Evolutionary conservation across 2,797 vertebrate genomes (phyloP), one percentile per base, ranked within the genome.

Genomic region (Squalus acanthias): DNA sequence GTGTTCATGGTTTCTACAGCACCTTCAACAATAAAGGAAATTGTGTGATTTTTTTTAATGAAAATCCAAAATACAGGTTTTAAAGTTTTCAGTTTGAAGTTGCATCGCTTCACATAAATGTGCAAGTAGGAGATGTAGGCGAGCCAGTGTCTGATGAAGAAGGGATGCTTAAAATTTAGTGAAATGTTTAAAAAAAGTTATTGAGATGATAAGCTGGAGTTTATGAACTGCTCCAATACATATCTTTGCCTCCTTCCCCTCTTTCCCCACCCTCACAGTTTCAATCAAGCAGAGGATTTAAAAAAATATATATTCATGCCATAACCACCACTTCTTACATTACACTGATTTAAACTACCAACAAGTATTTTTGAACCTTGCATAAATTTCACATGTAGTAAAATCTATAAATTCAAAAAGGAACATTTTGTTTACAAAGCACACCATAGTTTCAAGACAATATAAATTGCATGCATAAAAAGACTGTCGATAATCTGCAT

Each of bases 401-500:
- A 76, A 72, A 95, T 95, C 24, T 72, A 95, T 72, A 76, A 95
- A 95, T 95, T 74, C 94, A 74, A 93, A 39, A 93, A 67, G n/a
- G 91, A 76, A 95, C 70, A 60, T n/a, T 91, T 60, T 92, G 89
- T n/a, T 92, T 72, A 95, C 6, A 95, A 95, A 95, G 57, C 63
- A 74, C 10, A 57, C 46, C 15, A n/a, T 33, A 57, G 70, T 29
- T 74, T 57, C 26, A 33, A 95, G 94, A 74, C 94, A 57, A 76
- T 95, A 72, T 76, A 95, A 72, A 95, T 95, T 60, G 12, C 70
- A 95, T 95, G 94, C 94, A 95, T 76, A 95, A 72, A 95, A 95
- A 95, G 63, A 74, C 74, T 95, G 70, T 1, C 53, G 46, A 95
- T 74, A 39, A 74, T 33, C 15, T 74, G 70, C 94, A 53, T 60